Percentiles rank a stretch among this genome's conserved stretches.
Evolutionary conservation across 2,888 invertebrate species (phyloP).

Genomic region (Drosophila nigritarsus): DNA sequence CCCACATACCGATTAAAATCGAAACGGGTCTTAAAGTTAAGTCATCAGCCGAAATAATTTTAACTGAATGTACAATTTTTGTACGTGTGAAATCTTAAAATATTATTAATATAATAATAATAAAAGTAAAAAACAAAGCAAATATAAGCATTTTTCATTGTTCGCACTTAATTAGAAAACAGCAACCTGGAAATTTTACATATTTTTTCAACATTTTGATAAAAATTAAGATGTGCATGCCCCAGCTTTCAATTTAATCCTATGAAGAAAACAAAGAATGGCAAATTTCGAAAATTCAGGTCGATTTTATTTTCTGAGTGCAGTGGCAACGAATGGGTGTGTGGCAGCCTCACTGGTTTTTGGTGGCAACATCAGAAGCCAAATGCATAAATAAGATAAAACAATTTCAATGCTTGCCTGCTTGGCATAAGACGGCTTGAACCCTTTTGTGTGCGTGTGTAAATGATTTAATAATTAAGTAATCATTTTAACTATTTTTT

Average conservation of each 20-base stretch:
- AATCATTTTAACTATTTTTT: not conserved
- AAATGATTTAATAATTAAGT: not conserved
- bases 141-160: not conserved
- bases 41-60: not conserved
- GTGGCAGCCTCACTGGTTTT: not conserved
- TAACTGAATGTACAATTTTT: not conserved
- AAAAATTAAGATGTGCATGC: not conserved
- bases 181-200: not conserved
- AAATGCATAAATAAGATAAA: conserved; percentile 59
- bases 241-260: not conserved
- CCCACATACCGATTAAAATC: not conserved
- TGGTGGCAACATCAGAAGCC: conserved; percentile 17
- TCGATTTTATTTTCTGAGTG: not conserved
- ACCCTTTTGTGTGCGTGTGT: conserved; percentile 24
- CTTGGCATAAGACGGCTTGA: conserved; percentile 33
- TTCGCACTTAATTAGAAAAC: not conserved
- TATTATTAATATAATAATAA: not conserved
- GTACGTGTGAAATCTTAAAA: not conserved
- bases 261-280: not conserved
- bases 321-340: not conserved
- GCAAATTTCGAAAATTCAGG: not conserved
- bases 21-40: too few species aligned
- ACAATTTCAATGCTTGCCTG: conserved; percentile 41
- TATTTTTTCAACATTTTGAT: too few species aligned
- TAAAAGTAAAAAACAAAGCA: not conserved